Conservation (phyloP, 2,113 vertebrate species). For the Myocastor coypus region DNA sequence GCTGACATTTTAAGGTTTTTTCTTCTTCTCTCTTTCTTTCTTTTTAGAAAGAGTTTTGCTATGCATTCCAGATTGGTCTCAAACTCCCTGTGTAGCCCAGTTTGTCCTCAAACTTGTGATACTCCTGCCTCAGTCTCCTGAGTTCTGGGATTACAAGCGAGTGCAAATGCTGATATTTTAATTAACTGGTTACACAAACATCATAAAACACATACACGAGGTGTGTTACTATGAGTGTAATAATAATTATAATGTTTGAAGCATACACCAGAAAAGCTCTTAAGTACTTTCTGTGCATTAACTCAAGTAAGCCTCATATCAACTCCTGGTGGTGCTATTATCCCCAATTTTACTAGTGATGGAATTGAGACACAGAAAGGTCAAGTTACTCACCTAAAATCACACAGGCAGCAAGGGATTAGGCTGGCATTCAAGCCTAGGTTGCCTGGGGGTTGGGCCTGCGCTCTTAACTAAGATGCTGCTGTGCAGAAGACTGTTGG, state of each 20-base stretch:
- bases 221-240: background rate
- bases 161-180: background rate
- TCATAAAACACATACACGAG: background rate
- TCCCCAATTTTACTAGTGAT: background rate
- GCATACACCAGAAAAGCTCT: background rate
- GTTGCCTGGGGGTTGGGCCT: background rate
- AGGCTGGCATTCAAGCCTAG: background rate
- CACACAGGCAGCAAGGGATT: background rate
- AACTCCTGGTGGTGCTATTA: background rate
- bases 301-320: background rate
- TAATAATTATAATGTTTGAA: background rate
- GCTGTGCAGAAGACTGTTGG: background rate
- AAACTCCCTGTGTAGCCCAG: background rate
- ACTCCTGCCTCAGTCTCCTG: background rate
- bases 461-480: background rate
- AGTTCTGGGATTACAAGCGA: background rate
- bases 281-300: background rate
- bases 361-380: background rate
- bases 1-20: background rate
- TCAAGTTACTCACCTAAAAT: background rate
- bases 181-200: slow-evolving; percentile 25
- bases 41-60: background rate
- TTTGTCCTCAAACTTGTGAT: background rate
- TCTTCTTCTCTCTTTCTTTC: too few species aligned
- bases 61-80: background rate